A percentile compares a stretch with the other conserved stretches of the same genome.
Conservation (phyloP, 2,888 invertebrate genomes). For the Pyrochroa serraticornis region DNA sequence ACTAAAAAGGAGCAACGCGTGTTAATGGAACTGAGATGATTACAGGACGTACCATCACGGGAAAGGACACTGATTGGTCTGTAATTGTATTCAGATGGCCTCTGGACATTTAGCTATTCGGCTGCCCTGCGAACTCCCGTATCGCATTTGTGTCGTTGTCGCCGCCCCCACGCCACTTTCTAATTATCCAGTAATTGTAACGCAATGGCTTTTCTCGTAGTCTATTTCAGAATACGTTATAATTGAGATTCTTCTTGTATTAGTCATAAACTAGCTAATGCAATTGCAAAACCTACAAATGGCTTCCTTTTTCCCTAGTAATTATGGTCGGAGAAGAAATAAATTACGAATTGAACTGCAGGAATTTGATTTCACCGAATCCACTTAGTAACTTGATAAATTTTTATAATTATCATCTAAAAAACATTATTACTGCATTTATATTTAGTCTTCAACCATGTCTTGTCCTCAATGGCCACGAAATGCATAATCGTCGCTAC, state of each 20-base stretch:
- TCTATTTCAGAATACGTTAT: conserved; percentile 30
- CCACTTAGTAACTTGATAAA: too few species aligned
- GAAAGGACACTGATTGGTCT: conserved; percentile 40
- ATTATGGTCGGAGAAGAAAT: too few species aligned
- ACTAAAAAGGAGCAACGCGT: conserved; percentile 16
- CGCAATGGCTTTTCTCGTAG: conserved; percentile 34
- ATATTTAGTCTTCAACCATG: conserved; percentile 10
- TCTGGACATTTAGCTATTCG: conserved; percentile 37
- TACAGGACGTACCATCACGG: conserved; percentile 29
- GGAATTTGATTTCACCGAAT: too few species aligned
- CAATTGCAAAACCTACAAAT: too few species aligned
- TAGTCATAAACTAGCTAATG: too few species aligned
- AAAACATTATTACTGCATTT: too few species aligned
- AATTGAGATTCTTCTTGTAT: conserved; percentile 19
- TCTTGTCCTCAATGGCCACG: conserved; percentile 33
- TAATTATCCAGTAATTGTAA: conserved; percentile 40
- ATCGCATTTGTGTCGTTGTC: conserved; percentile 27
- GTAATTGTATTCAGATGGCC: conserved; percentile 42
- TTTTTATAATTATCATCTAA: too few species aligned
- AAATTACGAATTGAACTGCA: too few species aligned
- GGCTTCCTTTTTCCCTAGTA: too few species aligned
- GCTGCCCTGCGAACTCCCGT: conserved; percentile 29
- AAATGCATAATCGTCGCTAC: conserved; percentile 37
- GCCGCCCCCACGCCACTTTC: conserved; percentile 29
- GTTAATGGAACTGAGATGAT: conserved; percentile 30